phyloP scores from a whole-genome alignment of 1,140 invertebrate species.

The Zaprionus ornatus region DNA sequence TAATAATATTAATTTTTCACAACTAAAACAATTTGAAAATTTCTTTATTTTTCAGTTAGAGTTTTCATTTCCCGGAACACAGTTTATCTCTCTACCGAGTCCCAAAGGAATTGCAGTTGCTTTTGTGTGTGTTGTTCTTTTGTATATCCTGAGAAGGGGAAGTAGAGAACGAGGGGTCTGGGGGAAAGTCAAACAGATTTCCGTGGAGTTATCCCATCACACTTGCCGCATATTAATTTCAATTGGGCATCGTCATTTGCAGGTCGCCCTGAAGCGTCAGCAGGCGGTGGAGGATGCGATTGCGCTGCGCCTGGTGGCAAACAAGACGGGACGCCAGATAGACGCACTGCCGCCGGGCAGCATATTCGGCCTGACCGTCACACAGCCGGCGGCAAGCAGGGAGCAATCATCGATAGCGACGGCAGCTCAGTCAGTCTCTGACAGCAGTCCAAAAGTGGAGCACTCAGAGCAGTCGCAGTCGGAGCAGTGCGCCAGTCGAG shows the following conservation, averaged over 20 bases:
- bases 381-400: constrained; percentile 85
- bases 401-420: constrained; percentile 40
- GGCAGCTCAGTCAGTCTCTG: neutral
- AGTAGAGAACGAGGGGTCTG: neutral
- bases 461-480: neutral
- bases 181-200: constrained; percentile 66
- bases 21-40: neutral
- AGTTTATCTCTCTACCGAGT: neutral
- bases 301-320: constrained; percentile 95
- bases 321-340: constrained; percentile 91
- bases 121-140: constrained; percentile 31
- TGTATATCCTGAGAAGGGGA: neutral
- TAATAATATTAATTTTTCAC: neutral
- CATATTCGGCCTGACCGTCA: constrained; percentile 93
- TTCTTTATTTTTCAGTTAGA: neutral
- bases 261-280: constrained; percentile 98
- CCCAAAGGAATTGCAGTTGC: constrained; percentile 63
- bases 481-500: neutral
- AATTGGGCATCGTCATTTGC: constrained; percentile 66
- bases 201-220: constrained; percentile 32
- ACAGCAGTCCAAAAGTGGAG: neutral
- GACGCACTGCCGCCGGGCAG: constrained; percentile 94
- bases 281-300: constrained; percentile 99
- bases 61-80: constrained; percentile 10
- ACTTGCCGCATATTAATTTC: constrained; percentile 84